Base-by-base conservation (phyloP, 2,888 invertebrate genomes). In the Limnephilus lunatus region DNA sequence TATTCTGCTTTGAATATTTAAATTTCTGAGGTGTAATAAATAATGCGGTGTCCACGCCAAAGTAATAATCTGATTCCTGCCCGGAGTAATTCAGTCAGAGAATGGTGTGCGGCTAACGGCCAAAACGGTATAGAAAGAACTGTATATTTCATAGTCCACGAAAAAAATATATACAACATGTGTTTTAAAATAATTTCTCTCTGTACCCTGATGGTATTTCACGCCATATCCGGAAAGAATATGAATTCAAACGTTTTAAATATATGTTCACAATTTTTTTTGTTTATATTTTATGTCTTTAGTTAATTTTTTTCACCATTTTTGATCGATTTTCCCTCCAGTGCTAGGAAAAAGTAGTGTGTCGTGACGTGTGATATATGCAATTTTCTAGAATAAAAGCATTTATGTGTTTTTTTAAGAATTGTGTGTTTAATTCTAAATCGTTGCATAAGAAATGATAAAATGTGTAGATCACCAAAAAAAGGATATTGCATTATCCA, bases 131-230 rank as follows among this genome's bases (percentile, higher is more conserved):
- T 25, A 25, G 25, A 35, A n/a, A 25, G n/a, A 89, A 89, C 88
- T 89, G 88, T 89, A 88, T 32, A 85, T 32, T 32, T 88, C 53
- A 53, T 32, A 68, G 30, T 80, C 32, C n/a, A 35, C 39, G 35
- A 39, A 89, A 89, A 53, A 89, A 89, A 80, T 88, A 4, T 68
- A 32, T 39, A 89, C 88, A 15, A 89, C 88, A 89, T 81, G 81
- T 89, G 88, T 80, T 81, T 80, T 48, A 4, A 80, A 89, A 39
- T 87, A 87, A 53, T 48, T 87, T 87, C 48, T 83, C 83, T 87
- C 53, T 53, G 68, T 53, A 14, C 31, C n/a, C 53, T 48, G 31
- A 19, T 53, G 31, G 53, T 30, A 68, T n/a, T 86, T 44, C 2
- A 87, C 9, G 9, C 53, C 87, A 32, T 87, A 31, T 68, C n/a